phyloP scores from a whole-genome alignment of 92 coral and sea anemone species.

The Umimayanthus chanpuru region DNA sequence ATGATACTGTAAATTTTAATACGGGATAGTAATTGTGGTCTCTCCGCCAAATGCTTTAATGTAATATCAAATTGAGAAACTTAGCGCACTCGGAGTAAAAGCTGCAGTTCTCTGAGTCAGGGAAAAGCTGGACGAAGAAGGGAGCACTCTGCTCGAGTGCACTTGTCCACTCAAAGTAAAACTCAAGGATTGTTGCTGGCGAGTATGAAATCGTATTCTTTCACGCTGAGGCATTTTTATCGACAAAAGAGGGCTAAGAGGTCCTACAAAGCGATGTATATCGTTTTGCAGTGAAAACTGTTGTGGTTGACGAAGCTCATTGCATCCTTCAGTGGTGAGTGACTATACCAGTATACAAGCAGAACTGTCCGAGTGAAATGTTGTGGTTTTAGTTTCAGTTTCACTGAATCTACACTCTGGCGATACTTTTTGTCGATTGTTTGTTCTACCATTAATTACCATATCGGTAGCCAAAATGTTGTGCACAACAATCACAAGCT shows the following conservation, averaged over 20 bases:
- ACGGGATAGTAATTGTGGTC: conserved; percentile 34
- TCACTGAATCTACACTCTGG: no score
- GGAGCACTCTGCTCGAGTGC: neutral
- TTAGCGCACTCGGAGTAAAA: conserved; percentile 15
- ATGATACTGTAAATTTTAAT: neutral
- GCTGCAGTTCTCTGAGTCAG: conserved; percentile 40
- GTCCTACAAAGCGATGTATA: conserved; percentile 36
- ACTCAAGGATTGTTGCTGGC: conserved; percentile 20
- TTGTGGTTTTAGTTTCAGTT: no score
- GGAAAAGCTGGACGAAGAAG: conserved; percentile 12
- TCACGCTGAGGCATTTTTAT: conserved; percentile 41
- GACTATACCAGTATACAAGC: neutral
- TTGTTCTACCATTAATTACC: no score
- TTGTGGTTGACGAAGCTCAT: conserved; percentile 46
- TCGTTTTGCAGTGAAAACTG: conserved; percentile 33
- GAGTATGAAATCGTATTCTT: conserved; percentile 36
- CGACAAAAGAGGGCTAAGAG: conserved; percentile 33
- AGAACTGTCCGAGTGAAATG: no score
- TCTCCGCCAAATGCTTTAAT: conserved; percentile 53
- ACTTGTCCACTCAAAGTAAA: neutral
- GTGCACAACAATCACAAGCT: no score
- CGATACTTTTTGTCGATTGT: no score
- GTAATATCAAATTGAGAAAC: conserved; percentile 41
- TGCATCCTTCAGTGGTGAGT: conserved; percentile 56
- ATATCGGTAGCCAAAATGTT: no score